Conservation (phyloP, 2,888 invertebrate genomes). For the Hirudinaria manillensis region DNA sequence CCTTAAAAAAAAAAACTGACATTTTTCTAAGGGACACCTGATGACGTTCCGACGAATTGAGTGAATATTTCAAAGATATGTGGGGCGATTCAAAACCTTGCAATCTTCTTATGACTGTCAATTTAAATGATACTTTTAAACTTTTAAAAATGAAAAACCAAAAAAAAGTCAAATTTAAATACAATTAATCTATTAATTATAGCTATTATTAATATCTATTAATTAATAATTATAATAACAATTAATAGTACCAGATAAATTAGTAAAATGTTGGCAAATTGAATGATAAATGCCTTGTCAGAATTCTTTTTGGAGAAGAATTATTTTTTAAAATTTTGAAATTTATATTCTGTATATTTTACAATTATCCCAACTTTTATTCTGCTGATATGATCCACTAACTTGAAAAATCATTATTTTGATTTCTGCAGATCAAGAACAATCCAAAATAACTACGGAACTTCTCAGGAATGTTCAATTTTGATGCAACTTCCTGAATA, state of each 20-base stretch:
- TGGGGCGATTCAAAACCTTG: conserved; percentile 95
- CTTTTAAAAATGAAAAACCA: conserved; percentile 8
- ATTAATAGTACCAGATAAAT: no score
- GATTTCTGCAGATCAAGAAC: conserved; percentile 72
- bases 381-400: conserved; percentile 29
- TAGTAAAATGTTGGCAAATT: no score
- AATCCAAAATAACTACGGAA: conserved; percentile 81
- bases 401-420: conserved; percentile 49
- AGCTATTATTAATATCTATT: background rate
- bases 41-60: conserved; percentile 60
- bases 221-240: no score
- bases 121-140: background rate
- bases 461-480: conserved; percentile 73
- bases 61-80: conserved; percentile 76
- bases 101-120: conserved; percentile 72
- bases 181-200: background rate
- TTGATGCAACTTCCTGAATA: conserved; percentile 69
- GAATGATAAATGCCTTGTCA: background rate
- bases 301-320: background rate
- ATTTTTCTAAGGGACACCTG: conserved; percentile 81
- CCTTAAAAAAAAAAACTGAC: conserved; percentile 55
- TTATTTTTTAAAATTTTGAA: background rate
- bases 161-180: background rate
- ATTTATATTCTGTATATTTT: background rate
- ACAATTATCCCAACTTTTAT: background rate